Conservation (phyloP, 2,797 vertebrate species). For the Phrynocephalus forsythii region DNA sequence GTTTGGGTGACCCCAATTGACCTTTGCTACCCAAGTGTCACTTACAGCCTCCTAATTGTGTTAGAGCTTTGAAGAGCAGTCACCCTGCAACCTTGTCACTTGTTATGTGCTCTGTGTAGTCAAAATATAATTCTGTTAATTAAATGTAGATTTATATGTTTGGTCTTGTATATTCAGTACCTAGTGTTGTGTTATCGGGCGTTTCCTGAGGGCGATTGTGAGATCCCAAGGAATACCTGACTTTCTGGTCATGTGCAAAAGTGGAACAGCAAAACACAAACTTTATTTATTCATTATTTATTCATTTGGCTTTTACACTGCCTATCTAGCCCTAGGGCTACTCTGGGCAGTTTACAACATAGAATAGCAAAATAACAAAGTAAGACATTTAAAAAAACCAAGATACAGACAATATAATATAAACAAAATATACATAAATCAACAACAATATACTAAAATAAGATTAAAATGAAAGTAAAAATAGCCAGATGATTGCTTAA, state of each 20-base stretch:
- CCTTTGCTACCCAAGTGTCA: conserved; percentile 80
- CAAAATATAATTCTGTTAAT: conserved; percentile 76
- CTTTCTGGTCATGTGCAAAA: background rate
- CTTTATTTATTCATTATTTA: too few relatives aligned
- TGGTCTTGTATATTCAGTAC: conserved; percentile 66
- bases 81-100: conserved; percentile 46
- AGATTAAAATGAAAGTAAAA: too few relatives aligned
- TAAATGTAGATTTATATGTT: conserved; percentile 75
- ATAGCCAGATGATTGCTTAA: too few relatives aligned
- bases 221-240: background rate
- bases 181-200: conserved; percentile 44
- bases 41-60: conserved; percentile 84
- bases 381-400: too few relatives aligned
- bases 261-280: too few relatives aligned
- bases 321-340: too few relatives aligned
- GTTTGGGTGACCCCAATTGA: conserved; percentile 84
- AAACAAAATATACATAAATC: too few relatives aligned
- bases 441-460: too few relatives aligned
- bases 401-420: too few relatives aligned
- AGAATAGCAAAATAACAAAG: too few relatives aligned
- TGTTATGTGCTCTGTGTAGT: conserved; percentile 72
- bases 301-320: too few relatives aligned
- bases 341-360: too few relatives aligned
- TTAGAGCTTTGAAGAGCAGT: conserved; percentile 76
- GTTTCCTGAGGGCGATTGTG: conserved; percentile 10